Conservation (phyloP, 2,113 vertebrate genomes). For the Cyphomyrus discorhynchus region DNA sequence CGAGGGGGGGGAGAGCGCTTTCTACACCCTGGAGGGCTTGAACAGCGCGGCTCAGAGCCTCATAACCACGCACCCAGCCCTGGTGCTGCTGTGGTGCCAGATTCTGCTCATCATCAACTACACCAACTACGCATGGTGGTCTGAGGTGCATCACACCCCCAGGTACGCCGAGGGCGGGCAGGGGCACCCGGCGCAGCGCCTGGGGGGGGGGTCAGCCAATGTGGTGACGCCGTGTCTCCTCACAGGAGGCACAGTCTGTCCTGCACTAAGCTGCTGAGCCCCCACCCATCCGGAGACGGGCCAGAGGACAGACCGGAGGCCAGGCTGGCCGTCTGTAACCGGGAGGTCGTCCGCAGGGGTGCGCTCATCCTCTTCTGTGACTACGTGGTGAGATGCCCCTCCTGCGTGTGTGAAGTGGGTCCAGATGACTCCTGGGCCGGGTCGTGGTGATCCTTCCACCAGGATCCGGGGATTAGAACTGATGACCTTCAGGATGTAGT, state of each 20-base stretch:
- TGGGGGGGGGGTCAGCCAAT: neutral
- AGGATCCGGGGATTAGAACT: neutral
- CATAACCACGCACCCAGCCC: constrained; percentile 86
- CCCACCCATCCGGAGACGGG: constrained; percentile 67
- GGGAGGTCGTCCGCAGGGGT: constrained; percentile 86
- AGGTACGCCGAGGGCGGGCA: constrained; percentile 54
- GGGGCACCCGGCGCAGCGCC: neutral
- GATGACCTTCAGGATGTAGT: neutral
- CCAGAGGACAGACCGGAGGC: constrained; percentile 60
- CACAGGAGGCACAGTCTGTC: constrained; percentile 83
- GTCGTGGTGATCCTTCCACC: neutral
- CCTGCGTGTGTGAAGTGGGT: neutral
- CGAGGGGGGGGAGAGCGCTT: constrained; percentile 58
- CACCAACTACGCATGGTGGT: constrained; percentile 95
- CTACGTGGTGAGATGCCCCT: constrained; percentile 76
- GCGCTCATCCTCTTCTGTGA: constrained; percentile 95
- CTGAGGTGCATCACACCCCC: constrained; percentile 90
- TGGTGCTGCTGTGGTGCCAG: constrained; percentile 97
- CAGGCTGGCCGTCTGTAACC: constrained; percentile 75
- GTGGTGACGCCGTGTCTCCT: constrained; percentile 3
- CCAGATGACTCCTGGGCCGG: neutral
- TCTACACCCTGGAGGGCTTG: constrained; percentile 79
- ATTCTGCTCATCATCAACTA: constrained; percentile 92
- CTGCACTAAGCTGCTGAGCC: constrained; percentile 79
- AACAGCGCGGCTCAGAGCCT: constrained; percentile 77